Evolutionary conservation across 2,888 invertebrate species (phyloP), one percentile per base, ranked within the genome.

Genomic region (Himalopsyche tibetana): DNA sequence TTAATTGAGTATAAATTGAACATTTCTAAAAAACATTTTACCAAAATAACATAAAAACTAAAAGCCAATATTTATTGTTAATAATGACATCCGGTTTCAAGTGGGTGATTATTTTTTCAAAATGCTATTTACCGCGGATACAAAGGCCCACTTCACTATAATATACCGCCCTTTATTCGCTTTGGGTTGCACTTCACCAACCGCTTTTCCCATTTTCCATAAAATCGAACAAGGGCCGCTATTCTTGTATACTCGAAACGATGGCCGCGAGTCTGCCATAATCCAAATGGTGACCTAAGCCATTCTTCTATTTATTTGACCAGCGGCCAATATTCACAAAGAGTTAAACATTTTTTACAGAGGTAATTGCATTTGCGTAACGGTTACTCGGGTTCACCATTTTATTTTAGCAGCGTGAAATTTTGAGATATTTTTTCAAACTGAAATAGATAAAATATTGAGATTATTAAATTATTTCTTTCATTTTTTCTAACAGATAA

Each of bases 151-250:
- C 74, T 74, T 74, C 38, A 74, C 36, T 36, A 74, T 51, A 51
- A 51, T 74, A 36, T 36, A 36, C 51, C 74, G 12, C 19, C 74
- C 36, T 74, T 74, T 36, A 74, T 74, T 74, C 74, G 74, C 74
- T 74, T 74, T 36, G 74, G 74, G 74, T 74, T 74, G 74, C 74
- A 74, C 74, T 74, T 74, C 74, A 74, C 74, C 11, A 74, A 74
- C 74, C 74, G 38, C 74, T 74, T 74, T 74, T 74, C 38, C 74
- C 74, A 74, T 74, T 74, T 74, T 74, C 74, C 38, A 74, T 74
- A 74, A 74, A 74, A 74, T 74, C 74, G 74, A 74, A 74, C 74
- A 74, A 36, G 36, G 74, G 36, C 74, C 12, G 74, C 74, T 74
- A 74, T 69, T 69, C 69, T 69, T 69, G 19, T 28, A 28, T 74